phyloP scores from a whole-genome alignment of 2,113 vertebrate genomes.

The Acanthisitta chloris region DNA sequence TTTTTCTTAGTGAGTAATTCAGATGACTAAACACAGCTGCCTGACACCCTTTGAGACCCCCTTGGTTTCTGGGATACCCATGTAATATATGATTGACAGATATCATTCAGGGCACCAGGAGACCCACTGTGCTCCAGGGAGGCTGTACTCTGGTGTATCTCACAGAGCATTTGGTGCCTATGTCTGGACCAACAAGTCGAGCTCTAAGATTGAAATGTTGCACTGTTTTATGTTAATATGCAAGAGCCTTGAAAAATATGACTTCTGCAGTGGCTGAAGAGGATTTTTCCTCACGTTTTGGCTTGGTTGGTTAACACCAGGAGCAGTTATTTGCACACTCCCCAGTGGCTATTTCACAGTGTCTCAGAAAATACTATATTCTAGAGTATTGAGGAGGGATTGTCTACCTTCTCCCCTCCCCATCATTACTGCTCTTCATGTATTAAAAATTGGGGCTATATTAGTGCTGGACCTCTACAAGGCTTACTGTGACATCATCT shows the following conservation, averaged over 20 bases:
- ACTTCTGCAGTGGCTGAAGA: background rate
- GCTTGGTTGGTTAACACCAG: background rate
- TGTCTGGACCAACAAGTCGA: background rate
- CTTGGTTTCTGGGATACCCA: background rate
- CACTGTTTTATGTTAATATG: background rate
- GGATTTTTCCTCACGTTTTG: background rate
- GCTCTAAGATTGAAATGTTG: background rate
- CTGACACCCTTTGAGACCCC: background rate
- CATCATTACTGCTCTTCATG: background rate
- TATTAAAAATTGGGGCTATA: background rate
- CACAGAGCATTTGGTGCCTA: background rate
- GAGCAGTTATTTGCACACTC: background rate
- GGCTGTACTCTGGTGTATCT: background rate
- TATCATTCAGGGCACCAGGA: background rate
- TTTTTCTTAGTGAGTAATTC: background rate
- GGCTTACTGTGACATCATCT: background rate
- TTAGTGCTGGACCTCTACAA: background rate
- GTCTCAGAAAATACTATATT: background rate
- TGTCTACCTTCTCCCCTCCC: background rate
- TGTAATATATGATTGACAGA: background rate
- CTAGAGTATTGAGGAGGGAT: background rate
- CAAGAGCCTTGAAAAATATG: background rate
- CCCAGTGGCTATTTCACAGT: background rate
- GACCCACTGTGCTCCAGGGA: background rate
- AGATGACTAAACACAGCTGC: background rate